Evolutionary conservation across 2,888 invertebrate species (phyloP).

Genomic region (Ochlodes sylvanus): DNA sequence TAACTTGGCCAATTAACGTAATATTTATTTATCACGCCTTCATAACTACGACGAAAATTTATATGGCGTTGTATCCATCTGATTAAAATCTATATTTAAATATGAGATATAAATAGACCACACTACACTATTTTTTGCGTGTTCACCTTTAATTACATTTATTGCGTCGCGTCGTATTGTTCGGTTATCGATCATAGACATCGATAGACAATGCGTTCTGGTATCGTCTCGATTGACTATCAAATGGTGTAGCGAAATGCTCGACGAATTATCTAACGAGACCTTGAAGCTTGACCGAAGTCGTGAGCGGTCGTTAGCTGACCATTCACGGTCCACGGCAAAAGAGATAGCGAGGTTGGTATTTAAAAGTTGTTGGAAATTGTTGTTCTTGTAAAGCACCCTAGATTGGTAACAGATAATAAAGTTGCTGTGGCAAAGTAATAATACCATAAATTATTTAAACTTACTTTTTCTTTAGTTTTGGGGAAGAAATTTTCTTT

Average conservation of each 20-base stretch:
- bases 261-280: slow-evolving; percentile 73
- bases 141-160: background rate
- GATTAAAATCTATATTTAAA: too few species aligned
- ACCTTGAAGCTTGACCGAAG: slow-evolving; percentile 82
- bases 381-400: background rate
- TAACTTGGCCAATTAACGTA: too few species aligned
- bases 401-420: too few species aligned
- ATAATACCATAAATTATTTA: too few species aligned
- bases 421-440: too few species aligned
- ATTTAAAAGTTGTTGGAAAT: background rate
- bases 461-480: too few species aligned
- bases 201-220: slow-evolving; percentile 48
- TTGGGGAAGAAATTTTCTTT: too few species aligned
- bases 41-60: too few species aligned
- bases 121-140: slow-evolving; percentile 1
- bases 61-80: too few species aligned
- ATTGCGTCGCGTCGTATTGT: slow-evolving; percentile 36
- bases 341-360: slow-evolving; percentile 53
- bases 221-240: slow-evolving; percentile 51
- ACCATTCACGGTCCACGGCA: slow-evolving; percentile 60
- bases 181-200: slow-evolving; percentile 51
- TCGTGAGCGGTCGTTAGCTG: slow-evolving; percentile 65
- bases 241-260: slow-evolving; percentile 67
- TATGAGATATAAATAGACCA: background rate
- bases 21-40: too few species aligned